Evolutionary conservation across 1,140 invertebrate genomes (phyloP), one percentile per base, ranked within the genome.

Genomic region (Lysiphlebus fabarum): DNA sequence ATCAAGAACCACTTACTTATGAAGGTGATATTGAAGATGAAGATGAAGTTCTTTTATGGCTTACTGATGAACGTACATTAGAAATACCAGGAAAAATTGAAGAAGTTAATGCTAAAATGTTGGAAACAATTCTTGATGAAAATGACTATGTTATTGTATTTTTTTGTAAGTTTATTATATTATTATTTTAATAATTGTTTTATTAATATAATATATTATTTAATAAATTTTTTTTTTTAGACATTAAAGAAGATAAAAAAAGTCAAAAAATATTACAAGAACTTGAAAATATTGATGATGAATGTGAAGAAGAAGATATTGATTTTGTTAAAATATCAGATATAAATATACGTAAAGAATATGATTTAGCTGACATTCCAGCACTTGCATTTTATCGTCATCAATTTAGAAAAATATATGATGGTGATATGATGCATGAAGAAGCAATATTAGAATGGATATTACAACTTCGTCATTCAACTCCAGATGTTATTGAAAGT

Each of bases 241-340:
- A 93, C 73, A 88, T 91, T 70, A 92, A 95, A 80, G 89, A 89
- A 7, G 92, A 94, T 69, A 93, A 94, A 68, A 92, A 92, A 70
- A 91, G 91, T 44, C 90, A 91, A 64, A 92, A 92, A 70, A 95
- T 96, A 57, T 81, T 96, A 0, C 86, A 86, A 67, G 93, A 96
- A 77, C 72, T 97, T 43, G 94, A 97, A 77, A 95, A 95, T 65
- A 96, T 97, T 69, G 93, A 96, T 69, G 92, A 96, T 69, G 92
- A 95, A 69, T 95, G 92, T 71, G 92, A 95, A 78, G 89, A 92
- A 69, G 88, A 92, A 73, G 90, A 93, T 62, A 95, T 96, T 64
- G 90, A 93, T 73, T 95, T 96, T 73, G 89, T 96, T 1, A 96
- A 95, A 77, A 94, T 93, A 64, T 94, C 92, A 9, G 93, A 96